Conservation (phyloP, 2,888 invertebrate genomes). For the Nemapogon koenigi region DNA sequence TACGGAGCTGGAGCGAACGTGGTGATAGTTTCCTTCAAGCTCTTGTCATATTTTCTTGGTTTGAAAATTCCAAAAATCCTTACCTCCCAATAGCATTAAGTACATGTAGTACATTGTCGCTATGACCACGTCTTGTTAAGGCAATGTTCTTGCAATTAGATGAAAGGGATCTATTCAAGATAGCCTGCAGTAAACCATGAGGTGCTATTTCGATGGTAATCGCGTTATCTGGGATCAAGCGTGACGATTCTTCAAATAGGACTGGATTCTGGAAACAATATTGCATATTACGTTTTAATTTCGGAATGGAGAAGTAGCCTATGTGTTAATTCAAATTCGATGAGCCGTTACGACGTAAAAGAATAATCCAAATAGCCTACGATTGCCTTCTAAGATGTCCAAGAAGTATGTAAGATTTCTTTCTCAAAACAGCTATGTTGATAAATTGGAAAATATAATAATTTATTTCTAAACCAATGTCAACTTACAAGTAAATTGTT, state of each 20-base stretch:
- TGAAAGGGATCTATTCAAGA: constrained; percentile 77
- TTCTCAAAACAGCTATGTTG: too few species aligned
- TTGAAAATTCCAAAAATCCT: too few species aligned
- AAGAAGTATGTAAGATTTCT: too few species aligned
- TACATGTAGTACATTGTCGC: constrained; percentile 60
- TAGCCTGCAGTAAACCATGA: constrained; percentile 87
- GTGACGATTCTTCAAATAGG: constrained; percentile 80
- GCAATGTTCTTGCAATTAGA: constrained; percentile 71
- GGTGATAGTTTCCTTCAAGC: too few species aligned
- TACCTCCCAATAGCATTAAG: constrained; percentile 63
- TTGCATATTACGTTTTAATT: constrained; percentile 68
- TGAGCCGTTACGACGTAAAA: too few species aligned
- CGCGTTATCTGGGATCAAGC: constrained; percentile 78
- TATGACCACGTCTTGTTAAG: constrained; percentile 73
- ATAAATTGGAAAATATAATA: too few species aligned
- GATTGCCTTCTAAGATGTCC: too few species aligned
- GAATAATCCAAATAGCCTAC: constrained; percentile 82
- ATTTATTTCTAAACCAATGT: too few species aligned
- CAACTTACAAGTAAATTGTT: constrained; percentile 68
- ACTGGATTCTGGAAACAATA: constrained; percentile 65
- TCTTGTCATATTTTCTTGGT: too few species aligned
- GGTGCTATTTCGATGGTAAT: constrained; percentile 89
- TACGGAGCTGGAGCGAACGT: too few species aligned
- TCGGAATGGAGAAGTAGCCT: constrained; percentile 80
- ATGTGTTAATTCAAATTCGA: constrained; percentile 63